Conservation (phyloP, 2,113 vertebrate genomes). For the Scolopax mira region DNA sequence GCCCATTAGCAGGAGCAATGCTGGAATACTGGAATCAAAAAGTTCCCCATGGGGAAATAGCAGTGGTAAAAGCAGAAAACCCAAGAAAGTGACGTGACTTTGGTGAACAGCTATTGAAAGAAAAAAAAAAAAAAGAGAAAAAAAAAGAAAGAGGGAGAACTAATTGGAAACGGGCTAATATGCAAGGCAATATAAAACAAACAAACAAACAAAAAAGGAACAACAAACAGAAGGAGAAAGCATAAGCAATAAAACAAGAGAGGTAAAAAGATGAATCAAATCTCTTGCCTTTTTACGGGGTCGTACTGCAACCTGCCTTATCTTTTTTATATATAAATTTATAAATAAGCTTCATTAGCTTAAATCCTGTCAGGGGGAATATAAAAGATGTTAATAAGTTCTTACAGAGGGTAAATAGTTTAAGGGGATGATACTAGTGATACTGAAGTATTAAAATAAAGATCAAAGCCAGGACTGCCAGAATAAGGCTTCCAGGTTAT, state of each 20-base stretch:
- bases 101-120: background rate
- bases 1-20: fast-evolving
- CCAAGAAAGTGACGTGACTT: background rate
- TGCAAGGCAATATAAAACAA: background rate
- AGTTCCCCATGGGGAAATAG: background rate
- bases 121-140: background rate
- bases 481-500: conserved; percentile 20
- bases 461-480: conserved; percentile 32
- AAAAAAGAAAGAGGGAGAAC: background rate
- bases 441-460: conserved; percentile 9
- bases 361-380: background rate
- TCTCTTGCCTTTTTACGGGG: background rate
- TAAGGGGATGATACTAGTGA: conserved; percentile 14
- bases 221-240: background rate
- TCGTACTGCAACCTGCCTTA: background rate
- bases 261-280: background rate
- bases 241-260: background rate
- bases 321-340: background rate
- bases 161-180: background rate
- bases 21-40: background rate
- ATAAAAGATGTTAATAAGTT: conserved; percentile 8
- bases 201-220: background rate
- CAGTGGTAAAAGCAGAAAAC: background rate
- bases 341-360: background rate
- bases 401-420: conserved; percentile 36